Base-by-base conservation (phyloP, 2,797 vertebrate species). In the Cygnus olor region DNA sequence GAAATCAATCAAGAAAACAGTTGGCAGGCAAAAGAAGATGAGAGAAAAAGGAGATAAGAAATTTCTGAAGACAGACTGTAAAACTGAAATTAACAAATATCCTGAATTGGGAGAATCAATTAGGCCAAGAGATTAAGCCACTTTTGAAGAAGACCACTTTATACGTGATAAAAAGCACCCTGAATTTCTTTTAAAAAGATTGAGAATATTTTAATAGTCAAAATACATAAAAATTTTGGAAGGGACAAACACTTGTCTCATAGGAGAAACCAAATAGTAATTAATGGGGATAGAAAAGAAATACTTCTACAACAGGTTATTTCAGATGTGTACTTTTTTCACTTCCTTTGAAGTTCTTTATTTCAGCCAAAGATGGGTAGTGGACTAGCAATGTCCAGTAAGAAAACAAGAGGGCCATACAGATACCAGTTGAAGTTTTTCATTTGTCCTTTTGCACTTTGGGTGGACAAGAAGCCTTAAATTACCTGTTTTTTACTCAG, bases 1-100 rank as follows among this genome's bases (percentile, higher is more conserved):
- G 38, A 92, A 95, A 56, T 74, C 78, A 85, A 89, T 86, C 61
- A 77, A 93, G 69, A 73, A 64, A 78, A 87, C 38, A 91, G 44
- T 57, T 80, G 30, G 20, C 69, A 73, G 24, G 56, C 58, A 64
- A 73, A 56, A 80, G 82, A 53, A 6, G 8, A 66, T 68, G 28
- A 30, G 38, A 76, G 44, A 54, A 94, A 89, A 93, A 95, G 17
- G 44, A 91, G 69, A 21, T 9, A 18, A 15, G 47, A 83, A 34
- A 90, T 68, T 51, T 60, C 71, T 90, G 78, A 87, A 90, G 71
- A 88, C 38, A 6, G 0, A 58, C 19, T 80, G 3, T 45, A 95
- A 85, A 42, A 78, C 0, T 69, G 70, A 92, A 79, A 92, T 86
- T n/a, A 36, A 70, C 57, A 83, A 93, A 76, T 57, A 87, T 28